Base-by-base conservation (phyloP, 2,888 invertebrate species). In the Psococerastis gibbosa region DNA sequence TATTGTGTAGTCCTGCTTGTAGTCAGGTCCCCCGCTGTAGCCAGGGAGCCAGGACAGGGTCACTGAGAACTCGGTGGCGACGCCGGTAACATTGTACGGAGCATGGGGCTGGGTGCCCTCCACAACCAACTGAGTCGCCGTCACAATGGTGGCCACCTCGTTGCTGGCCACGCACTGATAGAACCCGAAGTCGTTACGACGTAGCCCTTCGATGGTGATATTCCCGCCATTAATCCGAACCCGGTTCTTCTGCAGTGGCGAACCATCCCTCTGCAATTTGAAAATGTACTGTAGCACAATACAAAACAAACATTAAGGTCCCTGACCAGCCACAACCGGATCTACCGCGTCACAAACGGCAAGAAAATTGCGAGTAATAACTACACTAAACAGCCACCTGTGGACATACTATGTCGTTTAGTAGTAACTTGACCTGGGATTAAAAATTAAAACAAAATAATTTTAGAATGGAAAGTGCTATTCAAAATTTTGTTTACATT, bases 91-190 rank as follows among this genome's bases (percentile, higher is more conserved):
- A 65, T 95, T 95, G 69, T 88, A 88, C 1, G 95, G 95, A 34
- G 95, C 92, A 65, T 95, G 94, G 13, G 94, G 94, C 57, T 92
- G 89, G 13, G 94, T 94, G 48, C 91, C 91, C 64, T 88, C 85
- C 52, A 89, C 82, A 52, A 88, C 84, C 47, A 89, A 67, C 60
- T 87, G 87, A 42, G 88, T 87, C 51, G 83, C 77, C 16, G 85
- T 79, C 45, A 89, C 81, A 59, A 94, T 80, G n/a, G 88, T 91
- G 35, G 92, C 89, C 53, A 94, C 91, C 67, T 91, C 91, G 62
- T 94, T 95, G 49, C 81, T 78, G 18, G 88, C 91, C 52, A 92
- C 82, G 65, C 95, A 95, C 64, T 95, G 91, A 62, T 94, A 95
- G 59, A 79, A 82, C 38, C 92, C 94, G 62, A 92, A 89, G 67